Evolutionary conservation across 2,797 vertebrate genomes (phyloP).

Genomic region (Coregonus ussuriensis): DNA sequence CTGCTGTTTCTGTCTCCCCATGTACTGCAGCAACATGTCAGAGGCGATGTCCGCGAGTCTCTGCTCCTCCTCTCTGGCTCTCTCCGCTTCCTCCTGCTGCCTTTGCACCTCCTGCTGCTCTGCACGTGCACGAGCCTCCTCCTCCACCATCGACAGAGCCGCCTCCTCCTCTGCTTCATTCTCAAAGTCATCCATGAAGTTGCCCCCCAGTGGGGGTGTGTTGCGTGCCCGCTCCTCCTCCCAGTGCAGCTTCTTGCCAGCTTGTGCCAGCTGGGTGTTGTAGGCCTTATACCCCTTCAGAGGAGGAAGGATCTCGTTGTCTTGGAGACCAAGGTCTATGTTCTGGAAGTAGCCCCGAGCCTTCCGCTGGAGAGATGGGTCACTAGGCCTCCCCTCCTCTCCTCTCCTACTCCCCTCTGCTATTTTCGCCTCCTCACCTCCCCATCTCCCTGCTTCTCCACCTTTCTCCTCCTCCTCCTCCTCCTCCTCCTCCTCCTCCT

Average conservation of each 20-base stretch:
- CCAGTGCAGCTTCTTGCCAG: conserved; percentile 80
- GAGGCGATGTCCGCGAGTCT: conserved; percentile 89
- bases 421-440: conserved; percentile 20
- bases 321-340: conserved; percentile 81
- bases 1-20: conserved; percentile 81
- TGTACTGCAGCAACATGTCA: conserved; percentile 91
- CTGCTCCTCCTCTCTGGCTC: conserved; percentile 87
- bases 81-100: conserved; percentile 89
- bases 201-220: conserved; percentile 65
- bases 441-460: background rate
- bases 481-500: conserved; percentile 33
- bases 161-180: conserved; percentile 71
- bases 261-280: conserved; percentile 79
- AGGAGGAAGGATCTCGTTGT: conserved; percentile 79
- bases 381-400: conserved; percentile 29
- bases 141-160: conserved; percentile 74
- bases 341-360: conserved; percentile 82
- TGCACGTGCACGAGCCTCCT: conserved; percentile 75
- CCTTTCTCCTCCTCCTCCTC: conserved; percentile 20
- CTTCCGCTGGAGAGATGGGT: conserved; percentile 69
- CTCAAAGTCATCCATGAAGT: conserved; percentile 80
- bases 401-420: conserved; percentile 32
- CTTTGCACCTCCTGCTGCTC: conserved; percentile 86
- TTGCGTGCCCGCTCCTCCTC: conserved; percentile 68
- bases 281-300: conserved; percentile 81